phyloP scores from a whole-genome alignment of 2,888 invertebrate genomes.

The Diarsia dahlii region DNA sequence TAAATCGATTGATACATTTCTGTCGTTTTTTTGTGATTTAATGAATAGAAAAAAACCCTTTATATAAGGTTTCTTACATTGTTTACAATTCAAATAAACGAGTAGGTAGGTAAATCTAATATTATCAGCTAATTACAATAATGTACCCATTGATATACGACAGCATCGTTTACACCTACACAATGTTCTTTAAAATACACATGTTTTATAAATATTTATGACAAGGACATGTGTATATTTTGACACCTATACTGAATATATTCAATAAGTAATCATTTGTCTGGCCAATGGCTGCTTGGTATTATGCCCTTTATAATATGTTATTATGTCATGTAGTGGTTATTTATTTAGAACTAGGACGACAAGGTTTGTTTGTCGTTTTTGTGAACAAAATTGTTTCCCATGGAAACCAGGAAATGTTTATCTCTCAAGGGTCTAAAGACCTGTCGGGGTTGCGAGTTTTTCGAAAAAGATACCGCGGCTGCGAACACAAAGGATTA shows the following conservation, averaged over 20 bases:
- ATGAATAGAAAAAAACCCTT: not conserved
- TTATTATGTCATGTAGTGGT: constrained; percentile 15
- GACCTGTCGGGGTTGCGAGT: too few species aligned
- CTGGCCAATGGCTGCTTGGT: constrained; percentile 21
- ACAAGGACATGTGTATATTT: constrained; percentile 59
- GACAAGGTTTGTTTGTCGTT: constrained; percentile 22
- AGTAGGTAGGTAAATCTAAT: constrained; percentile 12
- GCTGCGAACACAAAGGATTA: too few species aligned
- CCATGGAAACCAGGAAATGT: not conserved
- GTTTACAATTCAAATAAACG: constrained; percentile 30
- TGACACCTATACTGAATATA: constrained; percentile 53
- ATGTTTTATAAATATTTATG: constrained; percentile 62
- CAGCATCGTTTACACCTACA: constrained; percentile 51
- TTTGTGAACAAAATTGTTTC: constrained; percentile 10
- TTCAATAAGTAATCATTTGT: constrained; percentile 31
- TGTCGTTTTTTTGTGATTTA: not conserved
- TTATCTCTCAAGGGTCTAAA: not conserved
- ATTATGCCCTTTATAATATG: constrained; percentile 39
- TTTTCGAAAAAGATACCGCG: too few species aligned
- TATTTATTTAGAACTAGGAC: constrained; percentile 36
- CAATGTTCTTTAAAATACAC: constrained; percentile 52
- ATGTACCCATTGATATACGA: constrained; percentile 38
- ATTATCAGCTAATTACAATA: constrained; percentile 52
- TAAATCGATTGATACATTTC: constrained; percentile 24
- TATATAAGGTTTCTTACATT: constrained; percentile 11